A percentile compares a stretch with the other conserved stretches of the same genome.
These are phyloP conservation scores for Tympanuchus pallidicinctus DNA, from an alignment of 2,113 vertebrate species.

Conservation along the genomic window DNA sequence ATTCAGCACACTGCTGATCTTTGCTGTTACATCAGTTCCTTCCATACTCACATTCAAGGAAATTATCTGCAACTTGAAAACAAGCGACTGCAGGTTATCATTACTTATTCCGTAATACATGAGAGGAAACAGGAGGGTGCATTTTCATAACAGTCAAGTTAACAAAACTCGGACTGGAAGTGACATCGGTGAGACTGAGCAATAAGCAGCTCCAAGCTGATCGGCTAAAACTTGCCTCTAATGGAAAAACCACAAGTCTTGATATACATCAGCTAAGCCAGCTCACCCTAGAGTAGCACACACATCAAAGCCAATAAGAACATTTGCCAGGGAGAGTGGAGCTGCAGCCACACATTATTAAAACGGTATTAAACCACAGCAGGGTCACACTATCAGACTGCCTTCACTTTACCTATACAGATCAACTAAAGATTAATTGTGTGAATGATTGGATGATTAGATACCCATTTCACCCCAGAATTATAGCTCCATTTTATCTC, in stretches of 20 bases:
- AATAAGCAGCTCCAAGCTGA: neutral
- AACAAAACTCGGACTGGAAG: neutral
- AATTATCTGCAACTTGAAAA: neutral
- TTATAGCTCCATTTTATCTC: neutral
- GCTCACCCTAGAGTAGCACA: neutral
- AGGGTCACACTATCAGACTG: neutral
- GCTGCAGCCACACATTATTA: neutral
- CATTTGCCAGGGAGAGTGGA: neutral
- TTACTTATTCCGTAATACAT: neutral
- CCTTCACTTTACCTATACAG: neutral
- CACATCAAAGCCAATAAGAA: neutral
- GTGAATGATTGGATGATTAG: neutral
- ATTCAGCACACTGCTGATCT: neutral
- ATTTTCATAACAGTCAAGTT: accelerated
- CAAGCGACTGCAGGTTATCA: neutral
- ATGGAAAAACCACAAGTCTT: neutral
- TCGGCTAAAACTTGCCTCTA: neutral
- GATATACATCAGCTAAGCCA: neutral
- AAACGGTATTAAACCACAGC: neutral
- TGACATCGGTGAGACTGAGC: neutral
- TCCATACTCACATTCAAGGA: neutral
- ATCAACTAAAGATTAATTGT: neutral
- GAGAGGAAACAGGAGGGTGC: neutral
- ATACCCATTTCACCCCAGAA: neutral
- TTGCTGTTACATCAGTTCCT: neutral